phyloP scores from a whole-genome alignment of 1,140 invertebrate species.

The Bombus pascuorum region DNA sequence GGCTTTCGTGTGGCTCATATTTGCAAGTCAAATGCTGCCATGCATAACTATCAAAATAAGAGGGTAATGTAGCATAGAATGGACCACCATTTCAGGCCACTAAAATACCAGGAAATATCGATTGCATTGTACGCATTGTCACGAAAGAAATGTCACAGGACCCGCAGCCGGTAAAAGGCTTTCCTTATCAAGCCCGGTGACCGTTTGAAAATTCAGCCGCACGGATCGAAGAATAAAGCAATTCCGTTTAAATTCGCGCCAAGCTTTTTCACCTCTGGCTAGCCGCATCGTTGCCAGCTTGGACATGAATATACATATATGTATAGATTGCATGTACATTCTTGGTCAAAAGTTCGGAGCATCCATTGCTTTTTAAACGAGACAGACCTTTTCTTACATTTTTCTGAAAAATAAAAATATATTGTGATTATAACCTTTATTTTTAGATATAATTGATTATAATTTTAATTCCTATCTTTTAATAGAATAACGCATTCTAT shows the following conservation, averaged over 20 bases:
- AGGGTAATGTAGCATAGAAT: neutral
- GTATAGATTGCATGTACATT: too few species aligned
- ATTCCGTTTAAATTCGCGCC: conserved; percentile 40
- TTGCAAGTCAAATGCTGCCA: neutral
- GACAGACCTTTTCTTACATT: too few species aligned
- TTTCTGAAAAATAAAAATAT: too few species aligned
- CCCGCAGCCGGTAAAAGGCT: conserved; percentile 24
- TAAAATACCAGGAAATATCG: neutral
- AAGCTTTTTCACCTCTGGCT: conserved; percentile 30
- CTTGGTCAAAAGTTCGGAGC: too few species aligned
- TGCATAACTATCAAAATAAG: neutral
- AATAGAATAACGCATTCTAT: neutral
- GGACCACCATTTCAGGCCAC: neutral
- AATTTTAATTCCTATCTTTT: too few species aligned
- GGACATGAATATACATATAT: neutral
- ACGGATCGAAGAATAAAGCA: conserved; percentile 28
- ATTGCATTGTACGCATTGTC: neutral
- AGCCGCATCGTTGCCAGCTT: neutral
- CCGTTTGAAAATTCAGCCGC: conserved; percentile 3
- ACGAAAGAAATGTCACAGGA: neutral
- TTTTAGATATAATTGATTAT: too few species aligned
- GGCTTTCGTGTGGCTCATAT: too few species aligned
- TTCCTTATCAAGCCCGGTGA: conserved; percentile 11
- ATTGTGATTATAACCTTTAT: too few species aligned
- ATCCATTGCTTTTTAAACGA: too few species aligned